A percentile compares a stretch with the other conserved stretches of the same genome.
These are phyloP conservation scores for Oryzias melastigma DNA, from an alignment of 2,113 vertebrate species.

Conservation along the genomic window DNA sequence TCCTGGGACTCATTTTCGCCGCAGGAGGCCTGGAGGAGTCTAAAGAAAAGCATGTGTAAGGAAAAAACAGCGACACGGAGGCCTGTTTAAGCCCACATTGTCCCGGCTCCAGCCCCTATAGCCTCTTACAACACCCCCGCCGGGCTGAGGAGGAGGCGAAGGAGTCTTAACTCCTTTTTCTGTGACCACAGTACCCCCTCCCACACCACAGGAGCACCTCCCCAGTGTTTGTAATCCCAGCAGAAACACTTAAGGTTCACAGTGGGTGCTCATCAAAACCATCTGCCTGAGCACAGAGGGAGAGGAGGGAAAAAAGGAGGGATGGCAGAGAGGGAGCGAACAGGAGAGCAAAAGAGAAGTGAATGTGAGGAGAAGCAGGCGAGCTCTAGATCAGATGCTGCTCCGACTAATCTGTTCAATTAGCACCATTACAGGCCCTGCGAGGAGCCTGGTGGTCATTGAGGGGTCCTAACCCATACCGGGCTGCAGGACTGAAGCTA, in stretches of 20 bases:
- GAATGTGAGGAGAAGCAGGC: conserved; percentile 40
- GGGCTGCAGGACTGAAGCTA: conserved; percentile 21
- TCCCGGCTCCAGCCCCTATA: conserved; percentile 61
- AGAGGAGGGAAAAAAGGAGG: conserved; percentile 83
- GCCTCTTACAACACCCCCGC: conserved; percentile 72
- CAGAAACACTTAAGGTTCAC: conserved; percentile 99
- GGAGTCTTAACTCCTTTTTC: conserved; percentile 70
- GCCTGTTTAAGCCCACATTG: conserved; percentile 77
- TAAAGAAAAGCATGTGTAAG: conserved; percentile 72
- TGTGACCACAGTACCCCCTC: conserved; percentile 75
- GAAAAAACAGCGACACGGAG: conserved; percentile 63
- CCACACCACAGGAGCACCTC: conserved; percentile 87
- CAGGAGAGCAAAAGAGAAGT: conserved; percentile 63
- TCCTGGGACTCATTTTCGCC: conserved; percentile 68
- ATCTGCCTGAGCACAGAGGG: conserved; percentile 95
- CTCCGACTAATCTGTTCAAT: conserved; percentile 99
- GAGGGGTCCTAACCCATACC: conserved; percentile 89
- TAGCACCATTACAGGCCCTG: conserved; percentile 98
- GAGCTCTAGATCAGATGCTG: conserved; percentile 54
- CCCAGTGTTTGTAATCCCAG: conserved; percentile 98
- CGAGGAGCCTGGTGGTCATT: conserved; percentile 95
- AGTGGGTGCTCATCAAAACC: conserved; percentile 99
- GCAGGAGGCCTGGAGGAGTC: conserved; percentile 64
- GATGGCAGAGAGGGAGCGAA: conserved; percentile 36
- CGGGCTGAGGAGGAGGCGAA: conserved; percentile 44